Evolutionary conservation across 2,888 invertebrate genomes (phyloP).

Genomic region (Drosophila sordidapex): DNA sequence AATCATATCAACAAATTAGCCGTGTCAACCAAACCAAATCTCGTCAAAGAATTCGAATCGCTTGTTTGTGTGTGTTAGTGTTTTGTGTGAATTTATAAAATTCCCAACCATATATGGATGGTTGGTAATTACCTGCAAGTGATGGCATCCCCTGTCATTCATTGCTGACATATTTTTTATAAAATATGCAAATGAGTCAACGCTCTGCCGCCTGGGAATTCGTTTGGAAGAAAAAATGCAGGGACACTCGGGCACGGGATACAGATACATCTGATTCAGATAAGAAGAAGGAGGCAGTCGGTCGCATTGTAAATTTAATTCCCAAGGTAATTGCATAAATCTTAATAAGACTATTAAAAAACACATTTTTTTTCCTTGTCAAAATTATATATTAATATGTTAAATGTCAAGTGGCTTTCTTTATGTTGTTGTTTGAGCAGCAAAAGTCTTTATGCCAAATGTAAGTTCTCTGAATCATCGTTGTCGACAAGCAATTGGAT

Average conservation of each 20-base stretch:
- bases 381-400: constrained; percentile 34
- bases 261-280: constrained; percentile 24
- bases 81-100: constrained; percentile 3
- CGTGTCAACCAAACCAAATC: constrained; percentile 32
- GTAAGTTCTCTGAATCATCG: constrained; percentile 48
- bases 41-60: constrained; percentile 8
- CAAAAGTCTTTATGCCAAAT: constrained; percentile 27
- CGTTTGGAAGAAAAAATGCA: constrained; percentile 16
- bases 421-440: constrained; percentile 37
- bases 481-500: constrained; percentile 56
- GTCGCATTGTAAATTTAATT: constrained; percentile 60
- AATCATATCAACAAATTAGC: constrained; percentile 67
- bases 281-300: constrained; percentile 32
- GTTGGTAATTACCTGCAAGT: constrained; percentile 48
- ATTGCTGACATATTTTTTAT: constrained; percentile 39
- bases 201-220: constrained; percentile 39
- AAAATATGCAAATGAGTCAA: constrained; percentile 57
- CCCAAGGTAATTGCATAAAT: constrained; percentile 69
- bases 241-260: constrained; percentile 20
- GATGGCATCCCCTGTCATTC: constrained; percentile 56
- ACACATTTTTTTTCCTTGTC: not conserved
- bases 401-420: constrained; percentile 62
- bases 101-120: constrained; percentile 8
- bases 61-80: constrained; percentile 8
- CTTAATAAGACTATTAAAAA: constrained; percentile 62